Evolutionary conservation across 1,140 invertebrate species (phyloP), one percentile per base, ranked within the genome.

Genomic region (Drosophila takahashii): DNA sequence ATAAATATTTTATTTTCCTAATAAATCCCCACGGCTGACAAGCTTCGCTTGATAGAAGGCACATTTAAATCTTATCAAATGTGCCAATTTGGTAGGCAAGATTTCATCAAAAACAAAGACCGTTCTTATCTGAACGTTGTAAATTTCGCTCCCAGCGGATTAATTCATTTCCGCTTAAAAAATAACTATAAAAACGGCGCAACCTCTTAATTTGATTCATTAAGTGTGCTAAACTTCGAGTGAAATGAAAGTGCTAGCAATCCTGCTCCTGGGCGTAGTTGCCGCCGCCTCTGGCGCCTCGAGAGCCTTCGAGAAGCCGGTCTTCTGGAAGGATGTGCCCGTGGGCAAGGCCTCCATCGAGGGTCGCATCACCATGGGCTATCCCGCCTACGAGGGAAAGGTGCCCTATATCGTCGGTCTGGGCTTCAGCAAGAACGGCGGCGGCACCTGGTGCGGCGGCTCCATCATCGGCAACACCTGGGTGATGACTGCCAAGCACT

Each of bases 381-480:
- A 79, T 27, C 57, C 65, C 16, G 83, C 83, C 2, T 29, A 29
- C 11, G 78, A 85, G 5, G 93, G 93, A 0, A 92, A 94, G 78
- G 92, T 93, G 42, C 93, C 94, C 9, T 93, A 93, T 51, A 93
- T 93, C 61, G 93, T 92, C 7, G 54, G 39, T 15, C 66, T 71
- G 50, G 37, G 32, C 58, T 87, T 45, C 47, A 48, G 47, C 26
- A n/a, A n/a, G 45, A 34, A 64, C 93, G 93, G 93, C 93, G 78
- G 51, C 92, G 79, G 84, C 91, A 94, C 57, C 69, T 92, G 47
- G 93, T 92, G 73, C 93, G 92, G 95, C 6, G 95, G 94, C 16
- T 94, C 94, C 22, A 79, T 95, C 52, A 93, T 95, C 9, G 93
- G 92, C 64, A 89, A 94, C 27, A 92, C 93, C 44, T 92, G 92